Base-by-base conservation (phyloP, 2,797 vertebrate genomes). In the Notolabrus celidotus region DNA sequence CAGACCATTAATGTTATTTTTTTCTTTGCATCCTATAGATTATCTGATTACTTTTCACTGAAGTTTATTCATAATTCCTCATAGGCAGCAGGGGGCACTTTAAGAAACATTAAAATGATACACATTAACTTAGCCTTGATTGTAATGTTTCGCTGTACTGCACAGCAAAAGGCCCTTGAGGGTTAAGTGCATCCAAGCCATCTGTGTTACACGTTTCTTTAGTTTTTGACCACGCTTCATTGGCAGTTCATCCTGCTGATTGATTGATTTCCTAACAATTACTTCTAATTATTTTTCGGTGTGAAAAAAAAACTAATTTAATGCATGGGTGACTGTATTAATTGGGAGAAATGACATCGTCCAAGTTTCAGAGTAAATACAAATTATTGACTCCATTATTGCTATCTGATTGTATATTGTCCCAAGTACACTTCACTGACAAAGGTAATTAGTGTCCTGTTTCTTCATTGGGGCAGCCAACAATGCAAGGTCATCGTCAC, bases 331-430 rank as follows among this genome's bases (percentile, higher is more conserved):
- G 94, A 82, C 85, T 89, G 68, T 88, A 92, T 92, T 94, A 95
- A 95, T 94, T 93, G 84, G 86, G 79, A 92, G 88, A 91, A 94
- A 93, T 95, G 74, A 92, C 94, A 93, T 93, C 94, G 94, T 95
- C 94, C 93, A 94, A 92, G 91, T 93, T 93, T 90, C 83, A 92
- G 91, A 92, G 91, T 92, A 93, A 93, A 94, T 93, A 93, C 86
- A 93, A 94, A 94, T 94, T 91, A 95, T 93, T 93, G 91, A 93
- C 91, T 94, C 92, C 85, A 92, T 94, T 92, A 94, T 92, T 93
- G 87, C 91, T 91, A 92, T 94, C 89, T 94, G 90, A 94, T 93
- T 94, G 83, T 90, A 90, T 94, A 91, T 91, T 93, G 91, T 92
- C 85, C 89, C 89, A 92, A 92, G 88, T 89, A 91, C 90, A 92